Percentiles rank a stretch among this genome's conserved stretches.
Conservation (phyloP, 2,888 invertebrate genomes). For the Anticlea derivata region DNA sequence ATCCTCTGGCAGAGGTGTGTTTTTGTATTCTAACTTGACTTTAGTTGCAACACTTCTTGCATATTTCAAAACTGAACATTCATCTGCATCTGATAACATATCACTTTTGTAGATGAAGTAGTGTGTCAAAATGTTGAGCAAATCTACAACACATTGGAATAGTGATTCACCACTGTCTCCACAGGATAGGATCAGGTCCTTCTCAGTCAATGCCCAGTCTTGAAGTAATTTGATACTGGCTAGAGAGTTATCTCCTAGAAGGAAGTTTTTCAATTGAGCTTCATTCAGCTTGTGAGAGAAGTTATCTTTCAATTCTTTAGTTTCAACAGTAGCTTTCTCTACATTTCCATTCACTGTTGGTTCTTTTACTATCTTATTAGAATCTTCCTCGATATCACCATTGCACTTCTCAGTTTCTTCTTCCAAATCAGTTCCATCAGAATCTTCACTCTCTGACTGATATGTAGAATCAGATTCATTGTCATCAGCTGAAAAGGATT, state of each 20-base stretch:
- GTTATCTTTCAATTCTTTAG: conserved; percentile 32
- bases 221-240: conserved; percentile 89
- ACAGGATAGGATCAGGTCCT: conserved; percentile 90
- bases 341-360: conserved; percentile 43
- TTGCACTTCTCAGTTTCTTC: conserved; percentile 39
- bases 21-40: conserved; percentile 84
- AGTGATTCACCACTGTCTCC: conserved; percentile 91
- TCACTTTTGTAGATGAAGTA: conserved; percentile 78
- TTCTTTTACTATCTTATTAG: conserved; percentile 15
- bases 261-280: conserved; percentile 82
- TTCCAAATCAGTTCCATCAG: conserved; percentile 44
- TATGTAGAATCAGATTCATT: conserved; percentile 65
- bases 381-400: conserved; percentile 29
- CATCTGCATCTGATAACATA: conserved; percentile 42
- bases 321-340: conserved; percentile 32
- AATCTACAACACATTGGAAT: conserved; percentile 90
- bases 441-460: conserved; percentile 51
- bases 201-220: conserved; percentile 93
- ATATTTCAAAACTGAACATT: conserved; percentile 61
- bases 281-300: conserved; percentile 65
- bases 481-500: conserved; percentile 63
- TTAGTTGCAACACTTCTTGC: conserved; percentile 68
- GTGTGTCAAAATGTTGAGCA: conserved; percentile 91
- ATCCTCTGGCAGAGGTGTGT: conserved; percentile 90
- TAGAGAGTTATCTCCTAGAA: conserved; percentile 85